These are phyloP conservation scores for Oasisia sp. DNA, from an alignment of 2,888 invertebrate genomes.

Conservation along the genomic window DNA sequence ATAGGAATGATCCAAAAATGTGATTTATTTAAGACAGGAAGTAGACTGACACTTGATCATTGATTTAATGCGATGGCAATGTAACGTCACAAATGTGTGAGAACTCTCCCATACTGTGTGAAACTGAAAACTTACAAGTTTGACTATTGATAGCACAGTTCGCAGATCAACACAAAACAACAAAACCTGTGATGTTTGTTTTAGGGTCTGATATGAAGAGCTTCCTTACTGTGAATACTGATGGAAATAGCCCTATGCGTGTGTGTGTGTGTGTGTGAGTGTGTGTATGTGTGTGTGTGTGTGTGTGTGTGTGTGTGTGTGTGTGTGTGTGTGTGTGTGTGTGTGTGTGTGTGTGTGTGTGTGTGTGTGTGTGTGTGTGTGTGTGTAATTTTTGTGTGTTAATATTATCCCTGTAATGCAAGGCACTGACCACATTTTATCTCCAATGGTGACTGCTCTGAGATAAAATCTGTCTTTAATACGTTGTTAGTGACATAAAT, in stretches of 20 bases:
- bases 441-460: neutral
- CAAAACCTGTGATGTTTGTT: neutral
- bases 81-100: neutral
- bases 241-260: neutral
- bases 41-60: neutral
- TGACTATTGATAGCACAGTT: neutral
- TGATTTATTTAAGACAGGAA: neutral
- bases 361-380: too few species aligned
- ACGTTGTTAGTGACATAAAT: neutral
- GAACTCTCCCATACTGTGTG: neutral
- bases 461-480: neutral
- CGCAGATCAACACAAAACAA: neutral
- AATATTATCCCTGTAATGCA: neutral
- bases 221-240: neutral
- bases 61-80: neutral
- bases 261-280: neutral
- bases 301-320: neutral
- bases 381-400: neutral
- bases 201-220: neutral
- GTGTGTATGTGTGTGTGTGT: too few species aligned
- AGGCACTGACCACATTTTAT: neutral
- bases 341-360: neutral
- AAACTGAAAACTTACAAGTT: neutral
- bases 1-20: neutral
- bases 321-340: neutral